phyloP scores from a whole-genome alignment of 2,797 vertebrate species.

The Anableps anableps region DNA sequence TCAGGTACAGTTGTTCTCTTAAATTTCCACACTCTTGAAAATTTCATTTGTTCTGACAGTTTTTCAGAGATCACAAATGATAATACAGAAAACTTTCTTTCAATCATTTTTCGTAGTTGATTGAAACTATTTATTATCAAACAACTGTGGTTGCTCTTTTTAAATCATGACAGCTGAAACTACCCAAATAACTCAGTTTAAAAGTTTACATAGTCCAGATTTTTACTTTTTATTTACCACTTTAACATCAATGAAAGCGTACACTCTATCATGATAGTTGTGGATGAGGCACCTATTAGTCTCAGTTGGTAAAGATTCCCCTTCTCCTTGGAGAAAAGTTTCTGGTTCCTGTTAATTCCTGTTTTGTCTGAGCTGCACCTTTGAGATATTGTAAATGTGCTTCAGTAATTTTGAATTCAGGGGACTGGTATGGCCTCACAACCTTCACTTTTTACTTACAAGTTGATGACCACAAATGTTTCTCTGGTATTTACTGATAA shows the following conservation, averaged over 20 bases:
- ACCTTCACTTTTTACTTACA: background rate
- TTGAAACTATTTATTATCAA: background rate
- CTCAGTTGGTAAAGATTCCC: background rate
- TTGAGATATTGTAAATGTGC: background rate
- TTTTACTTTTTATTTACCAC: background rate
- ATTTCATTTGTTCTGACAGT: background rate
- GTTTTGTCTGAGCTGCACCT: background rate
- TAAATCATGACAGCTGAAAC: background rate
- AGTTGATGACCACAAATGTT: background rate
- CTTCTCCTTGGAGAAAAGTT: background rate
- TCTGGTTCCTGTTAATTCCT: background rate
- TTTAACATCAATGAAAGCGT: background rate
- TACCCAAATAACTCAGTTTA: background rate
- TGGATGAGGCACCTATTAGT: background rate
- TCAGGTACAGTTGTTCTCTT: background rate
- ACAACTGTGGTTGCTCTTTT: background rate
- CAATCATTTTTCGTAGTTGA: background rate
- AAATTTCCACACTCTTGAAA: background rate
- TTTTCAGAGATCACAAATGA: background rate
- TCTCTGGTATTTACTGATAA: background rate
- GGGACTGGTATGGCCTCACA: background rate
- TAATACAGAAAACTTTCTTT: background rate
- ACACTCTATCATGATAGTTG: background rate
- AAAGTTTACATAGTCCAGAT: background rate
- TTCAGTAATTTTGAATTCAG: background rate